phyloP scores from a whole-genome alignment of 2,797 vertebrate genomes.

The Myripristis murdjan region DNA sequence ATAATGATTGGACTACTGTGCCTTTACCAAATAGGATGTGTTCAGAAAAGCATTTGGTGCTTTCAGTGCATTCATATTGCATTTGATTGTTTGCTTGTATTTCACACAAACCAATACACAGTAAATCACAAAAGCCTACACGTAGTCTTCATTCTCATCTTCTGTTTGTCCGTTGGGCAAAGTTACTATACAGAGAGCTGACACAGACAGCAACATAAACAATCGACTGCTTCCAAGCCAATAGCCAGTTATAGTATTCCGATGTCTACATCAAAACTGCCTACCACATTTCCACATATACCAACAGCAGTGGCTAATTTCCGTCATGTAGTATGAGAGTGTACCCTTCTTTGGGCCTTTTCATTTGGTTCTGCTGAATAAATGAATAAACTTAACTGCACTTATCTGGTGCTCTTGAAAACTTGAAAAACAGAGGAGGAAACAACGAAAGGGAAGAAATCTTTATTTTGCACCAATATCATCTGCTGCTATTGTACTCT shows the following conservation, averaged over 20 bases:
- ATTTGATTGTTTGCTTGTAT: slow-evolving; percentile 77
- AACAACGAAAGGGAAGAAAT: slow-evolving; percentile 56
- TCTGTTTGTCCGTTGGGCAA: slow-evolving; percentile 18
- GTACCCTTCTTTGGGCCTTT: slow-evolving; percentile 43
- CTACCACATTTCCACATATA: slow-evolving; percentile 22
- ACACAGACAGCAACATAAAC: slow-evolving; percentile 33
- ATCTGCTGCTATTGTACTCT: slow-evolving; percentile 72
- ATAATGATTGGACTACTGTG: slow-evolving; percentile 81
- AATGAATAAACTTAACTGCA: slow-evolving; percentile 57
- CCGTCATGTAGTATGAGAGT: slow-evolving; percentile 25
- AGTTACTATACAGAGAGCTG: slow-evolving; percentile 24
- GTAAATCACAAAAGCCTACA: slow-evolving; percentile 56
- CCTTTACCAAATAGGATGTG: slow-evolving; percentile 85
- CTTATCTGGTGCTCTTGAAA: slow-evolving; percentile 67
- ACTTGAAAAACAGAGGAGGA: slow-evolving; percentile 65
- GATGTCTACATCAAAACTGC: slow-evolving; percentile 45
- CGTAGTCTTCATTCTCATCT: slow-evolving; percentile 49
- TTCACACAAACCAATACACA: slow-evolving; percentile 58
- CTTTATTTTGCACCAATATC: slow-evolving; percentile 65
- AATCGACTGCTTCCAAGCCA: slow-evolving; percentile 24
- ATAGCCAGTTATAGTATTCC: slow-evolving; percentile 36
- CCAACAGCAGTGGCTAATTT: slow-evolving; percentile 48
- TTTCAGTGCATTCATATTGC: slow-evolving; percentile 70
- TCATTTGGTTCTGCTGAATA: slow-evolving; percentile 43
- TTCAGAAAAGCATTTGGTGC: slow-evolving; percentile 67